Percentiles rank a stretch among this genome's conserved stretches.
These are phyloP conservation scores for Physocephala rufipes DNA, from an alignment of 2,888 invertebrate genomes.

Conservation along the genomic window DNA sequence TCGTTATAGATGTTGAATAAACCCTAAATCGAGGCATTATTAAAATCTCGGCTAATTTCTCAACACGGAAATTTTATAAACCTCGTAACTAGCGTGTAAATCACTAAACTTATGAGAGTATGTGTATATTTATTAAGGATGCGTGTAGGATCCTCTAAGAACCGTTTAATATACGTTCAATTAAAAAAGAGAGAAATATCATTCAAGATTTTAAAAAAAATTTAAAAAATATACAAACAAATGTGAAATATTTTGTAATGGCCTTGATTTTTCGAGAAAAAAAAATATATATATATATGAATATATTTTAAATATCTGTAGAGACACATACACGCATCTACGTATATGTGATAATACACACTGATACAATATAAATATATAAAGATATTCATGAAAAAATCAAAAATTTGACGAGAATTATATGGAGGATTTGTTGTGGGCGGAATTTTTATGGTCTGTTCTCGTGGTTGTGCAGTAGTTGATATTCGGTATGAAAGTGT, in stretches of 20 bases:
- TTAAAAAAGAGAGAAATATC: slow-evolving; percentile 8
- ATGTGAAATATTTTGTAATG: slow-evolving; percentile 24
- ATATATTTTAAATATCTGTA: neutral
- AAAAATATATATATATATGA: slow-evolving; percentile 3
- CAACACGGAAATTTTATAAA: too few species aligned
- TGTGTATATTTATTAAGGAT: neutral
- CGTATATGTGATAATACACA: too few species aligned
- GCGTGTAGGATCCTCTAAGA: too few species aligned
- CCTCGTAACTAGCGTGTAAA: too few species aligned
- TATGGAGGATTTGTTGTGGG: slow-evolving; percentile 19
- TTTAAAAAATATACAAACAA: neutral
- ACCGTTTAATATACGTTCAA: too few species aligned
- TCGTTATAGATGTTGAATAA: too few species aligned
- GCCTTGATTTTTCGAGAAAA: slow-evolving; percentile 28
- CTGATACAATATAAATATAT: too few species aligned
- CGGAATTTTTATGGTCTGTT: slow-evolving; percentile 5
- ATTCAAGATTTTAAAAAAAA: slow-evolving; percentile 1
- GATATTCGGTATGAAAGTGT: neutral
- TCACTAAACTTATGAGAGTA: too few species aligned
- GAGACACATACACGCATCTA: neutral
- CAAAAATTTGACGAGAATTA: slow-evolving; percentile 18
- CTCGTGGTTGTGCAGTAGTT: neutral
- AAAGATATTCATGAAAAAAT: neutral
- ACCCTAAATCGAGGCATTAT: too few species aligned
- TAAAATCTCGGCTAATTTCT: too few species aligned